A percentile compares a stretch with the other conserved stretches of the same genome.
Evolutionary conservation across 2,888 invertebrate genomes (phyloP).

Genomic region (Nycteola revayana): DNA sequence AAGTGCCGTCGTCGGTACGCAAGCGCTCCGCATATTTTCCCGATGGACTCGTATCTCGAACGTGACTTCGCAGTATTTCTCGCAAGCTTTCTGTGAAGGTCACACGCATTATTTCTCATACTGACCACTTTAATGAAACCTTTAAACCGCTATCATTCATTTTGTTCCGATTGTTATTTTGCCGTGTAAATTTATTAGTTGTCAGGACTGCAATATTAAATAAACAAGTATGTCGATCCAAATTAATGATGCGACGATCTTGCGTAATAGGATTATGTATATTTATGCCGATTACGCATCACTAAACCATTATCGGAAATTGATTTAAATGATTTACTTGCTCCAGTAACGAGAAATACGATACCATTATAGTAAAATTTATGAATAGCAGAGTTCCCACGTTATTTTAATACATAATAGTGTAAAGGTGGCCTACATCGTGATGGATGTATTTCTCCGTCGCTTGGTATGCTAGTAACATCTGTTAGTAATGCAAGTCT

Average conservation of each 20-base stretch:
- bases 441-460: no score
- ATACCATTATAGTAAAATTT: no score
- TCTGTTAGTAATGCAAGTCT: constrained; percentile 22
- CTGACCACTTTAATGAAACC: constrained; percentile 40
- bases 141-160: constrained; percentile 28
- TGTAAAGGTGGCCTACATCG: no score
- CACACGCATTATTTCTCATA: constrained; percentile 41
- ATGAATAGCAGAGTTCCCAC: no score
- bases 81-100: constrained; percentile 53
- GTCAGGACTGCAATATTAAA: constrained; percentile 21
- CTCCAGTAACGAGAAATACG: no score
- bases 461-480: constrained; percentile 8
- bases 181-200: constrained; percentile 35
- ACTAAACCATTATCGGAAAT: no score
- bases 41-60: constrained; percentile 34
- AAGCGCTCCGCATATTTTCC: constrained; percentile 41
- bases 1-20: constrained; percentile 12
- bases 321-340: no score
- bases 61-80: constrained; percentile 27
- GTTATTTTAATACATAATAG: no score
- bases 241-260: constrained; percentile 24
- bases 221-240: constrained; percentile 14
- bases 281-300: no score
- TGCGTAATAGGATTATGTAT: no score
- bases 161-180: constrained; percentile 31